Conservation (phyloP, 1,140 invertebrate species). For the Lineus longissimus region DNA sequence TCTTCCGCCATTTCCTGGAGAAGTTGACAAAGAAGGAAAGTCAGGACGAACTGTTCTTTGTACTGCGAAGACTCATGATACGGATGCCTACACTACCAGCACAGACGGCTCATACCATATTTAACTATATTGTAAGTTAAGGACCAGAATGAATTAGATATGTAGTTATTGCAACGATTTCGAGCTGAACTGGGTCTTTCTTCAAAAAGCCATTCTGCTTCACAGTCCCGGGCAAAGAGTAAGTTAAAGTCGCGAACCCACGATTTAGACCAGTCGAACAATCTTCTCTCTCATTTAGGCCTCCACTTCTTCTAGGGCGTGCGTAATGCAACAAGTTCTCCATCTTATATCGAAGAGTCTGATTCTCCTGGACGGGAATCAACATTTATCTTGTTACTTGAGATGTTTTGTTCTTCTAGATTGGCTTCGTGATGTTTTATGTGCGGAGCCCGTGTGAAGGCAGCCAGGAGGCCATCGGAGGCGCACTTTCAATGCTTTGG, state of each 20-base stretch:
- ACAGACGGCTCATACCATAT: conserved; percentile 96
- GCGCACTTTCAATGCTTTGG: conserved; percentile 91
- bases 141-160: neutral
- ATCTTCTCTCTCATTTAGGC: no score
- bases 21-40: conserved; percentile 85
- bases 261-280: no score
- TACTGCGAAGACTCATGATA: conserved; percentile 82
- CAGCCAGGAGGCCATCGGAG: conserved; percentile 86
- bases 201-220: no score
- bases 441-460: conserved; percentile 91
- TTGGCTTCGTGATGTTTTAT: conserved; percentile 99
- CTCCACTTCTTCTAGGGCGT: no score
- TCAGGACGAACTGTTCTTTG: conserved; percentile 87
- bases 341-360: no score
- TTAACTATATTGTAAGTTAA: conserved; percentile 86
- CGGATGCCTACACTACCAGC: conserved; percentile 91
- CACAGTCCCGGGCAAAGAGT: no score
- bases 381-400: no score
- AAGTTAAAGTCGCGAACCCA: no score
- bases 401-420: conserved; percentile 50
- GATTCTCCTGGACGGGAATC: no score
- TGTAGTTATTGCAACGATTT: no score
- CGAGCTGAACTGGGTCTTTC: no score
- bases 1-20: conserved; percentile 92
- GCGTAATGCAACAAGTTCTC: no score